These are phyloP conservation scores for Pogonus chalceus DNA, from an alignment of 1,140 invertebrate genomes.

Conservation along the genomic window DNA sequence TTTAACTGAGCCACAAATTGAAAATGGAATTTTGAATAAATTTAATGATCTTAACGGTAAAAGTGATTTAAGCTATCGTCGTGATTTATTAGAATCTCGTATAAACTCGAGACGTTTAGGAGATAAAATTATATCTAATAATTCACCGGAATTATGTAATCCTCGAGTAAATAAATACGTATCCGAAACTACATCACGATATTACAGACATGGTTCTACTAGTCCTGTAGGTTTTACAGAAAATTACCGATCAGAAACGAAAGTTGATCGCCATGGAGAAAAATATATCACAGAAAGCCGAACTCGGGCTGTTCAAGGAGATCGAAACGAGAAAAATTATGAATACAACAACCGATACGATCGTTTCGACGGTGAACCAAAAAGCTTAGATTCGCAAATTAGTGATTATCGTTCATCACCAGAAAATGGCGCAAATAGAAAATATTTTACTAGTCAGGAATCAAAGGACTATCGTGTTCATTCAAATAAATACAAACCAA, in stretches of 20 bases:
- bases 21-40: constrained; percentile 16
- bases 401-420: constrained; percentile 47
- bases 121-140: constrained; percentile 38
- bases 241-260: constrained; percentile 43
- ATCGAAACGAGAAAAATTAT: constrained; percentile 35
- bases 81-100: constrained; percentile 63
- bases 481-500: constrained; percentile 36
- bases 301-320: constrained; percentile 37
- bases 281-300: constrained; percentile 46
- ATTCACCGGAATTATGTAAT: constrained; percentile 42
- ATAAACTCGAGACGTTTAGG: constrained; percentile 48
- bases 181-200: constrained; percentile 40
- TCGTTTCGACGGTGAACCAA: constrained; percentile 48
- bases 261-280: constrained; percentile 40
- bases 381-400: constrained; percentile 49
- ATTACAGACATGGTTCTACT: constrained; percentile 36
- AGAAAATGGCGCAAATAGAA: constrained; percentile 37
- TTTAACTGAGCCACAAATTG: constrained; percentile 29
- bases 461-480: constrained; percentile 24
- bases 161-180: constrained; percentile 39
- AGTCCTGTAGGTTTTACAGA: constrained; percentile 38
- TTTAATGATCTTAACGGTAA: constrained; percentile 36
- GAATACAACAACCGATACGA: constrained; percentile 19
- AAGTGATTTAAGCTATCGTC: constrained; percentile 54
- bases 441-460: constrained; percentile 43